A percentile compares a stretch with the other conserved stretches of the same genome.
These are phyloP conservation scores for Corythucha ciliata DNA, from an alignment of 2,888 invertebrate genomes.

Conservation along the genomic window DNA sequence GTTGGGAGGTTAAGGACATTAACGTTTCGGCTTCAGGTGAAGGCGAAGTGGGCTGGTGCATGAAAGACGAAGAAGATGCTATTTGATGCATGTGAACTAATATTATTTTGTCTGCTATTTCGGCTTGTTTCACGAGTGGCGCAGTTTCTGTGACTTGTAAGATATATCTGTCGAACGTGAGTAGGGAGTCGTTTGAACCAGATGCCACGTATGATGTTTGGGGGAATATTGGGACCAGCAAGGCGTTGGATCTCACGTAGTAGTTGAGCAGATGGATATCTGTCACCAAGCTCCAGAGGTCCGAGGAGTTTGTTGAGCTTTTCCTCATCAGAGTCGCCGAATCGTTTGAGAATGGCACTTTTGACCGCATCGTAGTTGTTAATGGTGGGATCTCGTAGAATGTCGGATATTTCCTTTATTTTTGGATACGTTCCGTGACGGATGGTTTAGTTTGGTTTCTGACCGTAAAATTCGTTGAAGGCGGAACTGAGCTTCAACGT, in stretches of 20 bases:
- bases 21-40: not conserved
- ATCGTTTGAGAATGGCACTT: not conserved
- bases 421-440: no score
- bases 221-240: not conserved
- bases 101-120: constrained; percentile 11
- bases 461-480: not conserved
- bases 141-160: not conserved
- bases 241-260: constrained; percentile 11
- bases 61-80: not conserved
- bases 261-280: constrained; percentile 9
- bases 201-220: not conserved
- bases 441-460: constrained; percentile 27
- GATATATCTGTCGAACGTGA: not conserved
- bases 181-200: constrained; percentile 1
- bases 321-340: constrained; percentile 10
- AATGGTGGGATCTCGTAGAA: constrained; percentile 4
- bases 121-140: constrained; percentile 5
- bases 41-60: not conserved
- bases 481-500: constrained; percentile 10
- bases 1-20: not conserved
- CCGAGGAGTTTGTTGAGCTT: no score
- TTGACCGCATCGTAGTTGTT: constrained; percentile 3
- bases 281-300: constrained; percentile 7
- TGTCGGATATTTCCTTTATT: constrained; percentile 10
- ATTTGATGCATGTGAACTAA: not conserved